Evolutionary conservation across 2,113 vertebrate genomes (phyloP).

Genomic region (Corythoichthys intestinalis): DNA sequence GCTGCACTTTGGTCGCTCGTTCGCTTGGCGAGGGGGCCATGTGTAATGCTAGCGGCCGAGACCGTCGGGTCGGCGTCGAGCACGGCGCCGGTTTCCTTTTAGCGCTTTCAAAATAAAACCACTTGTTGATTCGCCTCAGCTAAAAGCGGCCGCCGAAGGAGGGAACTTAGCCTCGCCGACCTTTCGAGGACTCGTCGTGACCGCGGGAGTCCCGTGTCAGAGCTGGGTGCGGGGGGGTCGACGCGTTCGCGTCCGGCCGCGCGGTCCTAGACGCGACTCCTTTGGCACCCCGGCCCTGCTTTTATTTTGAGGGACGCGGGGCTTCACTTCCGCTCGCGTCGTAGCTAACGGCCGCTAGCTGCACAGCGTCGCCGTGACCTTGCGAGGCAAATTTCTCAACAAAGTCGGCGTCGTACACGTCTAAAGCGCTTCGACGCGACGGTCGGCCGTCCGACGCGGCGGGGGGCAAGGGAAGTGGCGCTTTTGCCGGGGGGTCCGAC

Average conservation of each 20-base stretch:
- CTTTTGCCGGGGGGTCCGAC: constrained; percentile 8
- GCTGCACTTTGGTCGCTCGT: constrained; percentile 73
- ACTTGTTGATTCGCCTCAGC: constrained; percentile 40
- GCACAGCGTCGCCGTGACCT: constrained; percentile 48
- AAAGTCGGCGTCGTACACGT: constrained; percentile 18
- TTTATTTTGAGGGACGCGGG: constrained; percentile 10
- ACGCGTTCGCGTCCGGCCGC: too few species aligned
- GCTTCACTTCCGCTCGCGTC: not conserved
- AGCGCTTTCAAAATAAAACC: constrained; percentile 37
- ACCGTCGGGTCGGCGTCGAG: not conserved
- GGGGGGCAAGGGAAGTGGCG: rapidly evolving
- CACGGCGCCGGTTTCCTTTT: not conserved
- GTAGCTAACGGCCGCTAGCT: constrained; percentile 15
- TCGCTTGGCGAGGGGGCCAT: constrained; percentile 59
- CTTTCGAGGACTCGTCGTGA: too few species aligned
- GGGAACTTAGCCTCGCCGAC: too few species aligned
- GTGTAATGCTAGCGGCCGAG: constrained; percentile 54
- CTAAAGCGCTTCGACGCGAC: not conserved
- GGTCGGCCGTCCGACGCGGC: rapidly evolving
- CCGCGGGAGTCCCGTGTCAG: too few species aligned
- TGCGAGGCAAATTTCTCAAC: constrained; percentile 42
- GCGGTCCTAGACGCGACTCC: not conserved
- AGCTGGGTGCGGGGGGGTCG: too few species aligned
- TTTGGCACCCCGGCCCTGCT: not conserved
- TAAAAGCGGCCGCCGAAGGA: too few species aligned